phyloP scores from a whole-genome alignment of 1,140 invertebrate genomes.

The Tetramorium simillimum region DNA sequence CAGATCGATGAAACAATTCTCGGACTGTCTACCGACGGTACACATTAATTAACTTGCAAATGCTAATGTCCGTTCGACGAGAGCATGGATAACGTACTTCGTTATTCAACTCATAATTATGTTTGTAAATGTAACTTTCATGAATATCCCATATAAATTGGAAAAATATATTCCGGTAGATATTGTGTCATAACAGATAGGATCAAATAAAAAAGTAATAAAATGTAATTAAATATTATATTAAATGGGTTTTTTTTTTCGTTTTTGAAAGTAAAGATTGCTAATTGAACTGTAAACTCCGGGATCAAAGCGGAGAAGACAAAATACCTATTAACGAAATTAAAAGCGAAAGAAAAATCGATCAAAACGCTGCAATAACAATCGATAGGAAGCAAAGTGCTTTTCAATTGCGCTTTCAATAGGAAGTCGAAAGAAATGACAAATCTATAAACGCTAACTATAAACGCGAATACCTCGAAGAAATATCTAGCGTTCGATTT shows the following conservation, averaged over 20 bases:
- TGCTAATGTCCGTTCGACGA: conserved; percentile 1
- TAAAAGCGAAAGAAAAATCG: neutral
- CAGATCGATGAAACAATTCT: conserved; percentile 53
- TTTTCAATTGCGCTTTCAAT: neutral
- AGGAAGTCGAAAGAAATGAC: neutral
- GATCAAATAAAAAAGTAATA: neutral
- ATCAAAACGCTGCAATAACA: neutral
- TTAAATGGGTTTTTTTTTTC: neutral
- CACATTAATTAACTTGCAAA: conserved; percentile 46
- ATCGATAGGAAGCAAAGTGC: neutral
- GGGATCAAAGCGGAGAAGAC: too few relatives aligned
- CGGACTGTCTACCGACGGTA: conserved; percentile 24
- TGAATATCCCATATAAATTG: neutral
- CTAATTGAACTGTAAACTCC: neutral
- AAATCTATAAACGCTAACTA: neutral
- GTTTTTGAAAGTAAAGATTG: neutral
- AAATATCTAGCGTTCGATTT: neutral
- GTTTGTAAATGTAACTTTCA: neutral
- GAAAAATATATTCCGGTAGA: neutral
- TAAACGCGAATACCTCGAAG: neutral
- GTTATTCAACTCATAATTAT: conserved; percentile 16
- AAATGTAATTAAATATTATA: neutral
- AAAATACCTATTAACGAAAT: neutral
- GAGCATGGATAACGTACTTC: neutral
- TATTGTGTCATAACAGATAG: neutral